These are phyloP conservation scores for Cancer borealis DNA, from an alignment of 2,888 invertebrate species.

Conservation along the genomic window DNA sequence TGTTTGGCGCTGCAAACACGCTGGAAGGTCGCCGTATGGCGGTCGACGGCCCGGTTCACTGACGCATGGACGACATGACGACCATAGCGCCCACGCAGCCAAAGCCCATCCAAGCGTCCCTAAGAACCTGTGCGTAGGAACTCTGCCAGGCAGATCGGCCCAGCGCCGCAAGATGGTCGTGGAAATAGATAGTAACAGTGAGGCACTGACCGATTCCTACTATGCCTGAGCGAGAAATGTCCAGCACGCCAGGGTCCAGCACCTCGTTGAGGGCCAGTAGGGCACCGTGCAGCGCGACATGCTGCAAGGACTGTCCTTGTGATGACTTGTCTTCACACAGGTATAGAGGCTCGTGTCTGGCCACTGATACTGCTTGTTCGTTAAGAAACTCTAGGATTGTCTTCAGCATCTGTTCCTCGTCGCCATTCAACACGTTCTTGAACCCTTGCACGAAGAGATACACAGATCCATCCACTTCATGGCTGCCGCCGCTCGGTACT, in stretches of 20 bases:
- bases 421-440: slow-evolving; percentile 39
- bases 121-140: slow-evolving; percentile 54
- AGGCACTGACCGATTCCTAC: slow-evolving; percentile 50
- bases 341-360: slow-evolving; percentile 52
- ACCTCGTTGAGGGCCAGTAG: slow-evolving; percentile 61
- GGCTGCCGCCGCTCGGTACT: neutral
- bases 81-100: slow-evolving; percentile 66
- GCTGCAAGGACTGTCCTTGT: slow-evolving; percentile 26
- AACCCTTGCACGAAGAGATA: slow-evolving; percentile 63
- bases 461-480: slow-evolving; percentile 40
- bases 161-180: slow-evolving; percentile 49
- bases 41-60: slow-evolving; percentile 31
- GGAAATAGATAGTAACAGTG: slow-evolving; percentile 60
- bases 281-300: slow-evolving; percentile 49
- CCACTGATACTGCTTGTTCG: slow-evolving; percentile 58
- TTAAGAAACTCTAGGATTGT: slow-evolving; percentile 55
- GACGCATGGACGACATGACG: slow-evolving; percentile 63
- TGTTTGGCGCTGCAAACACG: neutral
- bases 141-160: slow-evolving; percentile 56
- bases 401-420: slow-evolving; percentile 51
- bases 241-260: slow-evolving; percentile 59
- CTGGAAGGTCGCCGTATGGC: neutral
- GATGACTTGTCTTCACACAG: neutral
- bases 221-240: slow-evolving; percentile 53
- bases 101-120: slow-evolving; percentile 71